Evolutionary conservation across 2,113 vertebrate species (phyloP).

Genomic region (Aramus guarauna): DNA sequence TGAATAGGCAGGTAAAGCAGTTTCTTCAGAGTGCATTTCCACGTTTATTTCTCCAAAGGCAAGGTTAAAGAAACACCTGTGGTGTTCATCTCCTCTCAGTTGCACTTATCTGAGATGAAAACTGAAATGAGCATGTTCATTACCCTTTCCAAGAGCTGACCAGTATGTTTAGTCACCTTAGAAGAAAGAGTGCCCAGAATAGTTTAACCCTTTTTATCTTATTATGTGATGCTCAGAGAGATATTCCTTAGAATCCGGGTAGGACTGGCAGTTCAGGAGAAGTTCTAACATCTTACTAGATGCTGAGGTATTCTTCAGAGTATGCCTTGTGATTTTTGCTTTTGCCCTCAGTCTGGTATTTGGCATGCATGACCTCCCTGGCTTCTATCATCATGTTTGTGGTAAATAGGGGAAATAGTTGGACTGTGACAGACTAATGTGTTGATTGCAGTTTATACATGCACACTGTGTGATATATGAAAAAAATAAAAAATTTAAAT

Average conservation of each 20-base stretch:
- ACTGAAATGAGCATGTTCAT: background rate
- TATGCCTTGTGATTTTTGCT: background rate
- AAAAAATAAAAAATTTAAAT: background rate
- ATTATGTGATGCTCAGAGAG: background rate
- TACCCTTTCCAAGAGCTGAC: background rate
- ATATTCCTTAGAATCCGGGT: background rate
- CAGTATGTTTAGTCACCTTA: background rate
- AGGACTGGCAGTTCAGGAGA: background rate
- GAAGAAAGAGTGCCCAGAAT: background rate
- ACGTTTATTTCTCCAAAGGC: background rate
- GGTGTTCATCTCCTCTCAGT: background rate
- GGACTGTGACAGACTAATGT: background rate
- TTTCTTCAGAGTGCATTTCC: background rate
- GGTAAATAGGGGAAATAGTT: background rate
- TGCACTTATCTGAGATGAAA: background rate
- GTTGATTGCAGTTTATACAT: background rate
- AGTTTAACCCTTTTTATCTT: background rate
- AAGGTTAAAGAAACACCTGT: background rate
- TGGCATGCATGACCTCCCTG: background rate
- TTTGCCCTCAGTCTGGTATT: background rate
- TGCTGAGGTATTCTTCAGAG: background rate
- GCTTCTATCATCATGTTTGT: rapidly evolving
- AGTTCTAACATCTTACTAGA: background rate
- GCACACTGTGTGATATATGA: rapidly evolving
- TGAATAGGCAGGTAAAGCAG: background rate